Evolutionary conservation across 2,888 invertebrate species (phyloP).

Genomic region (Eremobia ochroleuca): DNA sequence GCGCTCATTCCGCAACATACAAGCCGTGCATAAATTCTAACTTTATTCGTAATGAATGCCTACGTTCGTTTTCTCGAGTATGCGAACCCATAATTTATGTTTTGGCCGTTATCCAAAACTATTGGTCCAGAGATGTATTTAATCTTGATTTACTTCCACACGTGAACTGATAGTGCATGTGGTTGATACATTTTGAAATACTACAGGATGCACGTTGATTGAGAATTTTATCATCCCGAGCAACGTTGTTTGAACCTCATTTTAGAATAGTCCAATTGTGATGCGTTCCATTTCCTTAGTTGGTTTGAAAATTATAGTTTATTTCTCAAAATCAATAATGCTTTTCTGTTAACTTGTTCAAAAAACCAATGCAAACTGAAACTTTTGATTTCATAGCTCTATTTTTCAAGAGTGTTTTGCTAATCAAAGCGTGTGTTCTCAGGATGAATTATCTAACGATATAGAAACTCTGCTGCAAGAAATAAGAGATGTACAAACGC

Average conservation of each 20-base stretch:
- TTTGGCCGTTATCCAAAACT: conserved; percentile 72
- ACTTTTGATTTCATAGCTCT: conserved; percentile 68
- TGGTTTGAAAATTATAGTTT: not conserved
- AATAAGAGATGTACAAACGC: conserved; percentile 92
- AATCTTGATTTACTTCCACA: conserved; percentile 72
- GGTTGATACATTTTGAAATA: conserved; percentile 40
- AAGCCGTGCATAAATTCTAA: conserved; percentile 36
- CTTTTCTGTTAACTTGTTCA: not conserved
- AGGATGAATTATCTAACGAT: conserved; percentile 92
- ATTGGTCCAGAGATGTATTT: conserved; percentile 67
- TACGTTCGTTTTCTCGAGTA: conserved; percentile 39
- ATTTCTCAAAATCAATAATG: not conserved
- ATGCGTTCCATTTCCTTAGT: not conserved
- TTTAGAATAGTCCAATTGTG: not conserved
- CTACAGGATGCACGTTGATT: conserved; percentile 44
- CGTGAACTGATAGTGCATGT: conserved; percentile 59
- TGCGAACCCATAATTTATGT: conserved; percentile 66
- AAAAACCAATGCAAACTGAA: conserved; percentile 11
- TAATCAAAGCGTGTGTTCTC: conserved; percentile 89
- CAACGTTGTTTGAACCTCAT: not conserved
- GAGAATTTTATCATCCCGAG: not conserved
- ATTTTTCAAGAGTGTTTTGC: conserved; percentile 75
- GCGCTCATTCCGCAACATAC: conserved; percentile 32
- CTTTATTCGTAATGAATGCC: conserved; percentile 40
- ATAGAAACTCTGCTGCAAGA: conserved; percentile 93